Percentiles rank a stretch among this genome's conserved stretches.
Conservation (phyloP, 2,888 invertebrate genomes). For the Dichetophora obliterata region DNA sequence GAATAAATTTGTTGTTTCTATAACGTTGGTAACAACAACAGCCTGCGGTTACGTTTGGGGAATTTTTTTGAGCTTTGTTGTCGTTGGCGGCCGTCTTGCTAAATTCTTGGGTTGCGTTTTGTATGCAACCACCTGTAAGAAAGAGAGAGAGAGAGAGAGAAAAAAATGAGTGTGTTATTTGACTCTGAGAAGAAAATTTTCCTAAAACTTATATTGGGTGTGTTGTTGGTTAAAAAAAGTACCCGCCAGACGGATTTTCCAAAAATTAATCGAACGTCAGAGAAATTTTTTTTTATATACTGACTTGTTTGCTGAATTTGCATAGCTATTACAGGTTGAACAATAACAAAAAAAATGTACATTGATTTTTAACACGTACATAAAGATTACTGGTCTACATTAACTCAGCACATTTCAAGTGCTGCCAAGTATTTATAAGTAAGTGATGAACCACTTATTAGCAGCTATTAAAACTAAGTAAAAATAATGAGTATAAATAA, state of each 20-base stretch:
- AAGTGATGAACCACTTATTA: too few species aligned
- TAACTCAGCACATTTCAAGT: too few species aligned
- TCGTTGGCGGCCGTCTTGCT: constrained; percentile 60
- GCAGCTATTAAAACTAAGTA: too few species aligned
- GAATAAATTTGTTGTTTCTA: constrained; percentile 30
- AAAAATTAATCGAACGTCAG: constrained; percentile 3
- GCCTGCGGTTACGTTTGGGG: constrained; percentile 40
- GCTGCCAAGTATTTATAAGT: too few species aligned
- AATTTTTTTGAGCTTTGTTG: constrained; percentile 37
- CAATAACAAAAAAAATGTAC: too few species aligned
- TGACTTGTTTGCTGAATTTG: too few species aligned
- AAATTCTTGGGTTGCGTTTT: constrained; percentile 55
- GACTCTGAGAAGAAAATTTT: constrained; percentile 13
- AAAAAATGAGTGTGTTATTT: constrained; percentile 2
- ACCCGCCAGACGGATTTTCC: constrained; percentile 48
- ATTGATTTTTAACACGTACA: too few species aligned
- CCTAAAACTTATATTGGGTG: background rate
- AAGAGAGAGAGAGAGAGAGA: constrained; percentile 32
- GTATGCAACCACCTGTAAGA: constrained; percentile 59
- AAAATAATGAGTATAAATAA: too few species aligned
- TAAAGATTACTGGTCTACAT: too few species aligned
- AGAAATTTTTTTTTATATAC: background rate
- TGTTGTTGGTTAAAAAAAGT: constrained; percentile 33
- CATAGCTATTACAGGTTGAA: too few species aligned
- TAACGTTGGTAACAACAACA: background rate